Evolutionary conservation across 2,113 vertebrate genomes (phyloP).

Genomic region (Mandrillus leucophaeus): DNA sequence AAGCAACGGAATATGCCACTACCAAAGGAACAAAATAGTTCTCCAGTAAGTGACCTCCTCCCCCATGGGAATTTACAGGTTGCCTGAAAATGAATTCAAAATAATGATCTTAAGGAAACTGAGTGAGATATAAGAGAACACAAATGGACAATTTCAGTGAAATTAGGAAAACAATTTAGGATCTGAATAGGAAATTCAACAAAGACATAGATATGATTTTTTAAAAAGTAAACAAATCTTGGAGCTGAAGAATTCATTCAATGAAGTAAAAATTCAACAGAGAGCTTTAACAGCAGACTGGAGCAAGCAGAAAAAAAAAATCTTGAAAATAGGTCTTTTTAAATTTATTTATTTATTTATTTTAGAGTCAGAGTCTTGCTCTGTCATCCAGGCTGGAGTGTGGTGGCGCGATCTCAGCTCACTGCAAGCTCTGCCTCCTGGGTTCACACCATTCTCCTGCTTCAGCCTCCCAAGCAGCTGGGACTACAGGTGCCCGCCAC

Average conservation of each 20-base stretch:
- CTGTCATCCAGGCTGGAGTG: too few species aligned
- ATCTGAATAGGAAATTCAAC: not conserved
- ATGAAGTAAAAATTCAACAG: not conserved
- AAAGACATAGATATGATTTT: not conserved
- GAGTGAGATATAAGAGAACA: not conserved
- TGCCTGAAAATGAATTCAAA: not conserved
- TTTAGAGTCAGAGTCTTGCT: too few species aligned
- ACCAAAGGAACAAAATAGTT: not conserved
- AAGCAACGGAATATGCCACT: not conserved
- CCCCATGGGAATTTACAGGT: not conserved
- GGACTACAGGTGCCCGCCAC: too few species aligned
- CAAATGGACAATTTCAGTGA: not conserved
- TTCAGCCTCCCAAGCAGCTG: too few species aligned
- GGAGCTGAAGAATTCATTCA: not conserved
- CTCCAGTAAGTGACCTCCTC: not conserved
- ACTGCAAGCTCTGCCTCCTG: too few species aligned
- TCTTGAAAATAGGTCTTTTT: not conserved
- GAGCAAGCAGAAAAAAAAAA: not conserved
- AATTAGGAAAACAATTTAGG: not conserved
- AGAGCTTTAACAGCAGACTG: not conserved
- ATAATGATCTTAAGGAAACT: not conserved
- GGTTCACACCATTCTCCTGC: too few species aligned
- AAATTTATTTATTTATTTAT: too few species aligned
- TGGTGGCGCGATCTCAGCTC: too few species aligned
- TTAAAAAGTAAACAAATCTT: not conserved